A percentile compares a stretch with the other conserved stretches of the same genome.
These are phyloP conservation scores for Glyptemys insculpta DNA, from an alignment of 2,797 vertebrate genomes.

Conservation along the genomic window DNA sequence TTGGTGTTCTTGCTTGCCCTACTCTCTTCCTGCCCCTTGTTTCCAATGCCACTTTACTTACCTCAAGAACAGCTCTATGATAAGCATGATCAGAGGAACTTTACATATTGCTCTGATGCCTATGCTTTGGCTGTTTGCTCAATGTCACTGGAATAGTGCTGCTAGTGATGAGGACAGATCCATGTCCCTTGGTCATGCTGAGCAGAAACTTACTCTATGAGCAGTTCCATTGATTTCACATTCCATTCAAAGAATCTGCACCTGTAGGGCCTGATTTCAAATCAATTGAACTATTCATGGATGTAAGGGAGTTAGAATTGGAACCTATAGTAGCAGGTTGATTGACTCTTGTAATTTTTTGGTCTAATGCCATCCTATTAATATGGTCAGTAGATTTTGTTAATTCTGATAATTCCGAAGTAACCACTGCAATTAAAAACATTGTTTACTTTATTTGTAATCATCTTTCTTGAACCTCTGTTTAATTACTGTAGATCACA, in stretches of 20 bases:
- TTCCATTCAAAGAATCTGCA: neutral
- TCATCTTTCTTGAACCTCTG: neutral
- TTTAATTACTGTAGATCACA: conserved; percentile 28
- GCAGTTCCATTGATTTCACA: neutral
- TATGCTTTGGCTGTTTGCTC: neutral
- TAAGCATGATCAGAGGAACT: neutral
- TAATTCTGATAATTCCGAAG: neutral
- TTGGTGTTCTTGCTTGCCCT: neutral
- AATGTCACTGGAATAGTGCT: accelerated
- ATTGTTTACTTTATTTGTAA: conserved; percentile 29
- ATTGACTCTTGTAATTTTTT: conserved; percentile 26
- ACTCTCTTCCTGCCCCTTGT: neutral
- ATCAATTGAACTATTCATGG: neutral
- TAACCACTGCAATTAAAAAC: conserved; percentile 38
- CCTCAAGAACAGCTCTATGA: neutral
- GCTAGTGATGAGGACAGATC: accelerated
- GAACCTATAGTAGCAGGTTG: conserved; percentile 8
- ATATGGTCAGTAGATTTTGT: conserved; percentile 22
- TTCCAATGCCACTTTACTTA: neutral
- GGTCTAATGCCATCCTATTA: conserved; percentile 6
- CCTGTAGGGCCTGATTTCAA: neutral
- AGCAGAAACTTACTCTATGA: neutral
- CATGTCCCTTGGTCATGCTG: accelerated
- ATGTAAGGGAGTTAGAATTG: neutral
- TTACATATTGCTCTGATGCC: accelerated